These are phyloP conservation scores for Mythimna lalbum DNA, from an alignment of 2,888 invertebrate genomes.

Conservation along the genomic window DNA sequence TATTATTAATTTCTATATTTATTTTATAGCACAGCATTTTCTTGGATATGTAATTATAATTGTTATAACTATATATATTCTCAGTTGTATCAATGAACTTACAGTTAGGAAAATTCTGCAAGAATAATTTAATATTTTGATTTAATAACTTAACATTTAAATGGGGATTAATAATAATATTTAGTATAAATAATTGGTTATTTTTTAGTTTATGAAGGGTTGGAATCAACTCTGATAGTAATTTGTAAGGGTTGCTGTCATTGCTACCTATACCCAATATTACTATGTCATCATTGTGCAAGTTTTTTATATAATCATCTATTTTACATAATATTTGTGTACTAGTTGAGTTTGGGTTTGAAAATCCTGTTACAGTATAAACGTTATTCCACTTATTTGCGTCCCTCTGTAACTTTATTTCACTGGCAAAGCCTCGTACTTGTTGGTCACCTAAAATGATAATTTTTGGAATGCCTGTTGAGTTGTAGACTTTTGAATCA, in stretches of 20 bases:
- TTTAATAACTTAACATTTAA: conserved; percentile 18
- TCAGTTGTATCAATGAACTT: conserved; percentile 4
- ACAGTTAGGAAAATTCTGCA: conserved; percentile 7
- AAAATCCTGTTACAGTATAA: conserved; percentile 14
- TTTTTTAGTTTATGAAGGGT: conserved; percentile 8
- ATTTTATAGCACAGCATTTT: not conserved
- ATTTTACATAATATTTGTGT: conserved; percentile 15
- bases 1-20: conserved; percentile 7
- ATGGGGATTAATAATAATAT: conserved; percentile 19
- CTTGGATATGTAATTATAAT: not conserved
- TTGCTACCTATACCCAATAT: conserved; percentile 13
- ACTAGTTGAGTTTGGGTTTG: conserved; percentile 11
- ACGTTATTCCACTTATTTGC: conserved; percentile 18
- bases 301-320: conserved; percentile 10
- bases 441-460: no score
- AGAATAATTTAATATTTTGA: conserved; percentile 9
- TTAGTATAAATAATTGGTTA: conserved; percentile 5
- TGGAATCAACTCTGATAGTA: conserved; percentile 4
- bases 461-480: no score
- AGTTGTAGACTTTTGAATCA: no score
- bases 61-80: conserved; percentile 17
- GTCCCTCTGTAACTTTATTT: conserved; percentile 13
- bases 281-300: conserved; percentile 6
- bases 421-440: not conserved
- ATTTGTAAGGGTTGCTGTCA: conserved; percentile 8